Base-by-base conservation (phyloP, 2,797 vertebrate species). In the Anguilla megastoma region DNA sequence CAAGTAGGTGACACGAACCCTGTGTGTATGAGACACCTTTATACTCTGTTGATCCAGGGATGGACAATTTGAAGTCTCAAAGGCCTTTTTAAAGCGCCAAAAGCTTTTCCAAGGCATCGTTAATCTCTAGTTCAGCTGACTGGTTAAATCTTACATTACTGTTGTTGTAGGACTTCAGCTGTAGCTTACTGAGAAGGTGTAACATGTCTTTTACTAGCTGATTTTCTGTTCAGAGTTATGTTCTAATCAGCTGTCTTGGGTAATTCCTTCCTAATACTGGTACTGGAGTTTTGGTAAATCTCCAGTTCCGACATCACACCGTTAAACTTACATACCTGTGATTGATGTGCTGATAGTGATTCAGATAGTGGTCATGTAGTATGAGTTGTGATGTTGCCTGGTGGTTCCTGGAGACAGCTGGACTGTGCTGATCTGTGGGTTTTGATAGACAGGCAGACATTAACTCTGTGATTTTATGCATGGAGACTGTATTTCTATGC, bases 1-100 rank as follows among this genome's bases (percentile, higher is more conserved):
- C 90, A 99, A 98, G 98, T 99, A 96, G 89, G 94, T 92, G 58
- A 24, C 2, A 8, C 9, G 3, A n/a, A 84, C 36, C 45, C 45
- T 36, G 86, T 52, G 24, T 33, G 82, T 76, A 30, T 0, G 88
- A 8, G 54, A 2, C 69, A 63, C 33, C 45, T 82, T 50, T 50
- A 21, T 76, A 16, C 41, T 50, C 7, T 82, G 41, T 82, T 48
- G 16, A 82, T 48, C 79, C 79, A n/a, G 41, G 21, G 12, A 45
- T 5, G 76, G 18, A 8, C 3, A 1, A 10, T 48, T 82, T 82
- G 36, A 48, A 45, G 45, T 24, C 45, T 50, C 3, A 48, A 12
- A 50, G 79, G 21, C 21, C 79, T 50, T 82, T 48, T 79, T 6
- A 82, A 82, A 76, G 36, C 21, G 0, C 36, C 74, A 2, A n/a